Evolutionary conservation across 2,797 vertebrate species (phyloP), one percentile per base, ranked within the genome.

Genomic region (Buceros bicornis): DNA sequence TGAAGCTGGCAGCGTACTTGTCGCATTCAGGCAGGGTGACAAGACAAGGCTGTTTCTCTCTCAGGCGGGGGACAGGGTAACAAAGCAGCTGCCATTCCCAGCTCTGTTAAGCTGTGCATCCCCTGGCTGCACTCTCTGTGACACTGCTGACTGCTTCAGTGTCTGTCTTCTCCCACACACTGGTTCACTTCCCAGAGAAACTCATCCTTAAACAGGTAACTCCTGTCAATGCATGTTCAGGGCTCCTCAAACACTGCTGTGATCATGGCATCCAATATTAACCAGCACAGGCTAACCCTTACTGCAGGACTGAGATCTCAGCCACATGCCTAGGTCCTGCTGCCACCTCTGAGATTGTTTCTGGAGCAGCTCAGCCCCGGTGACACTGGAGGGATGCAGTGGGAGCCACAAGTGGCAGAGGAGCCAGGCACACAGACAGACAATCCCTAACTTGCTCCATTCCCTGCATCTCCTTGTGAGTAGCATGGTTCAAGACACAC

Each of bases 131-230:
- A 3, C 18, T 21, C 5, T 25, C 22, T 13, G 14, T n/a, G 16
- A 11, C 8, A 3, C n/a, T 45, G 64, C 18, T 35, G 60, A 16
- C 25, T 14, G 13, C 18, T 53, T 48, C 77, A 33, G 28, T 31
- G n/a, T 18, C 67, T 3, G 2, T 45, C 22, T 65, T 57, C 3
- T 21, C 9, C 33, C 1, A 0, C 2, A 2, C 2, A 0, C 43
- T 28, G 5, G 19, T 80, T 86, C 58, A 35, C 1, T 5, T 45
- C 35, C 37, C 50, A 28, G 29, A 79, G 43, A 43, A 78, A 78
- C 20, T 43, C 57, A 14, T 42, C 48, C n/a, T 28, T 28, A 76
- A 20, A 35, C 9, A 61, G 22, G 8, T 42, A 48, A 48, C 5
- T 26, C 58, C n/a, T 43, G 16, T 4, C 26, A 57, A 15, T 6